These are phyloP conservation scores for Thalassophryne amazonica DNA, from an alignment of 2,797 vertebrate species.

Conservation along the genomic window DNA sequence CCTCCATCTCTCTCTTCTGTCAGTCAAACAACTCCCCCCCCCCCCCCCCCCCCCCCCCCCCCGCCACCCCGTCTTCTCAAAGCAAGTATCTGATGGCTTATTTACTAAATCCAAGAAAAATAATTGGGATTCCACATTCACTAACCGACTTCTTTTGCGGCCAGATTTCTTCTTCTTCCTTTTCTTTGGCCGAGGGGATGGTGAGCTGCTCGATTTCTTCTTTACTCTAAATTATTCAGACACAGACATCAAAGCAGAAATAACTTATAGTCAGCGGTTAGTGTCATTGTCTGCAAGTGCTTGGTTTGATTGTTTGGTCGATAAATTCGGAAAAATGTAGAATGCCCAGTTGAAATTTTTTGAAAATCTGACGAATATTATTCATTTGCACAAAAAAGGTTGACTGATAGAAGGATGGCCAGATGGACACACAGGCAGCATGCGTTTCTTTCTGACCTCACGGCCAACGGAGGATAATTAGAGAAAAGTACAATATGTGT, in stretches of 20 bases:
- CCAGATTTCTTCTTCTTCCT: slow-evolving; percentile 98
- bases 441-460: too few relatives aligned
- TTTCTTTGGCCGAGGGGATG: slow-evolving; percentile 93
- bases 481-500: too few relatives aligned
- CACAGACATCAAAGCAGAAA: slow-evolving; percentile 3
- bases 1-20: background rate
- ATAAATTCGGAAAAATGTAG: too few relatives aligned
- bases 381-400: too few relatives aligned
- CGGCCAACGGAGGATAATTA: too few relatives aligned
- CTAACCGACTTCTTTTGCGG: slow-evolving; percentile 91
- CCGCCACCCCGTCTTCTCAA: background rate
- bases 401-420: too few relatives aligned
- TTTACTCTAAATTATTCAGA: slow-evolving; percentile 61
- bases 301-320: too few relatives aligned
- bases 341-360: too few relatives aligned
- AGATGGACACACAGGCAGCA: too few relatives aligned
- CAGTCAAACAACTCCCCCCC: background rate
- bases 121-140: slow-evolving; percentile 36
- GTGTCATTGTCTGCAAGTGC: slow-evolving; percentile 14
- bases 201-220: slow-evolving; percentile 92
- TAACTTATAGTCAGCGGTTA: slow-evolving; percentile 22
- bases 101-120: slow-evolving; percentile 27
- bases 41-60: background rate
- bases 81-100: slow-evolving; percentile 11
- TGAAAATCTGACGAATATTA: too few relatives aligned